Evolutionary conservation across 2,797 vertebrate genomes (phyloP).

Genomic region (Orestias chungarensis): DNA sequence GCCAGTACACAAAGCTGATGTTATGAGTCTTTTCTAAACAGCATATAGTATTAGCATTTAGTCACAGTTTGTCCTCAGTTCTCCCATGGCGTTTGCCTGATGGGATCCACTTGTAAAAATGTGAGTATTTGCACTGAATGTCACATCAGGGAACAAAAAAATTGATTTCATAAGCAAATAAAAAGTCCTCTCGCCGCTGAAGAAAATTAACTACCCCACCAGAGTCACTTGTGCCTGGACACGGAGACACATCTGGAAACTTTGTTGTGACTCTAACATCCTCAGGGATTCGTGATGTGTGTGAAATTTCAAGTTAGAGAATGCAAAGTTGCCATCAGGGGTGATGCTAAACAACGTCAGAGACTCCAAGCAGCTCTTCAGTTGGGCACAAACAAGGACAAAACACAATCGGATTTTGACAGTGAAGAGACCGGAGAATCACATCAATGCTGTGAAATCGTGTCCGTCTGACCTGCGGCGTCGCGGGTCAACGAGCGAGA

Average conservation of each 20-base stretch:
- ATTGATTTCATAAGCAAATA: slow-evolving; percentile 49
- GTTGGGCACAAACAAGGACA: slow-evolving; percentile 24
- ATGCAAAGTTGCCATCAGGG: background rate
- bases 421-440: slow-evolving; percentile 31
- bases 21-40: background rate
- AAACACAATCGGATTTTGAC: slow-evolving; percentile 29
- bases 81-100: slow-evolving; percentile 24
- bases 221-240: slow-evolving; percentile 23
- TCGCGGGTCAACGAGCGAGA: slow-evolving; percentile 37
- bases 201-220: slow-evolving; percentile 29
- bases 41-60: background rate
- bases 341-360: slow-evolving; percentile 10
- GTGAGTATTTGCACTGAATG: slow-evolving; percentile 26
- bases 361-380: slow-evolving; percentile 1
- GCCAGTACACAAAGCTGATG: background rate
- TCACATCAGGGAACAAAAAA: slow-evolving; percentile 44
- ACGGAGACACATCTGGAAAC: slow-evolving; percentile 12
- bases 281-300: slow-evolving; percentile 5
- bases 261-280: slow-evolving; percentile 15
- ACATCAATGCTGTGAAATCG: background rate
- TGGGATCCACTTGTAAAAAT: slow-evolving; percentile 4
- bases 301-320: slow-evolving; percentile 17
- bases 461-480: slow-evolving; percentile 38
- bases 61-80: background rate
- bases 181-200: slow-evolving; percentile 29